Evolutionary conservation across 2,888 invertebrate genomes (phyloP).

Genomic region (Litoditis marina): DNA sequence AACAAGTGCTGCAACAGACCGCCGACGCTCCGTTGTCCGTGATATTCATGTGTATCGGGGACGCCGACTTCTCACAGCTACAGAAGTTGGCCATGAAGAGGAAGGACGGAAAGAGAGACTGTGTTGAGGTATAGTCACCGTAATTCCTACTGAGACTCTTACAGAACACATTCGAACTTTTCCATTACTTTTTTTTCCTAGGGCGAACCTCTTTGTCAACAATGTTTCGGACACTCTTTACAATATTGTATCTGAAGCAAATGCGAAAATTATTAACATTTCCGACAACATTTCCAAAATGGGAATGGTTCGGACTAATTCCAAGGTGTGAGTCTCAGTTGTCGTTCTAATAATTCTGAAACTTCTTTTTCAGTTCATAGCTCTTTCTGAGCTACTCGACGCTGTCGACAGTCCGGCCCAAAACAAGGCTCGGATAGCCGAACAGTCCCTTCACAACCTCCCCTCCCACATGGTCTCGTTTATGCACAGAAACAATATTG

Average conservation of each 20-base stretch:
- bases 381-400: constrained; percentile 34
- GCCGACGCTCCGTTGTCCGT: constrained; percentile 56
- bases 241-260: too few species aligned
- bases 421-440: constrained; percentile 36
- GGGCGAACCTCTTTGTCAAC: too few species aligned
- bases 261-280: neutral
- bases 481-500: constrained; percentile 43
- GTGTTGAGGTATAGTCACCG: constrained; percentile 17
- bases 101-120: constrained; percentile 34
- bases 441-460: constrained; percentile 28
- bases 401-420: constrained; percentile 32
- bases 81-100: constrained; percentile 29
- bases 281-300: neutral
- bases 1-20: constrained; percentile 47
- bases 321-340: neutral
- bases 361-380: constrained; percentile 25
- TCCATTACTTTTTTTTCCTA: too few species aligned
- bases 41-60: constrained; percentile 57
- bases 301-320: too few species aligned
- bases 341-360: neutral
- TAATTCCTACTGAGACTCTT: too few species aligned
- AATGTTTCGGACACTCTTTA: too few species aligned
- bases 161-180: too few species aligned
- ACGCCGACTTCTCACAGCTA: constrained; percentile 37
- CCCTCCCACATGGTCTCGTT: constrained; percentile 43